Conservation (phyloP, 1,140 invertebrate genomes). For the Brachionus rotundiformis region DNA sequence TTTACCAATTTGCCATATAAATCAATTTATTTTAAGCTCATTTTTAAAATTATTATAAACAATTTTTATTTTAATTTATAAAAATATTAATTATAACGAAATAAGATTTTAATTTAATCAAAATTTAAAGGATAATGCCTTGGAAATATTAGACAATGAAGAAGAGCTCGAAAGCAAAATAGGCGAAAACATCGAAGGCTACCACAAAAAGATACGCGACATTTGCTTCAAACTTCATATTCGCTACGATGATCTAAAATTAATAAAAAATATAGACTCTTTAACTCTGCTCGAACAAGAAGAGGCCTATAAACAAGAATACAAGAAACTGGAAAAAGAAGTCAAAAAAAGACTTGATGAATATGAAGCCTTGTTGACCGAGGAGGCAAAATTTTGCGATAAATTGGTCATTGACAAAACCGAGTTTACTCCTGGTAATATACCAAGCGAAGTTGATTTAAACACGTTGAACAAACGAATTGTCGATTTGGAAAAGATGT, state of each 20-base stretch:
- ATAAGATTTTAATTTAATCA: background rate
- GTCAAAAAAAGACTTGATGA: conserved; percentile 40
- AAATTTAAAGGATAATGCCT: background rate
- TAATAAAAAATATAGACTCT: background rate
- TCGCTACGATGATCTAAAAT: background rate
- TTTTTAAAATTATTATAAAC: too few species aligned
- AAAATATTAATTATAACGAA: too few species aligned
- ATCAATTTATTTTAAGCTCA: too few species aligned
- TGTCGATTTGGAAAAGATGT: background rate
- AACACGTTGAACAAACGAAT: background rate
- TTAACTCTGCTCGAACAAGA: background rate
- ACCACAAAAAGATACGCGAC: conserved; percentile 11
- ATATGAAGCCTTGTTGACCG: background rate
- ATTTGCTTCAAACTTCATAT: conserved; percentile 31
- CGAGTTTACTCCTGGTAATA: background rate
- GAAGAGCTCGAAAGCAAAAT: background rate
- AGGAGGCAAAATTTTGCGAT: background rate
- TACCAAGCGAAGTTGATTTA: conserved; percentile 21
- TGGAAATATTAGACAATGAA: conserved; percentile 19
- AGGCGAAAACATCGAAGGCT: background rate
- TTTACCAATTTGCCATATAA: too few species aligned
- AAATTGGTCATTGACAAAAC: background rate
- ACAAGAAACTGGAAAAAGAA: conserved; percentile 33
- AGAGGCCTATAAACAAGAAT: background rate
- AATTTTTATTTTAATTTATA: too few species aligned